Conservation (phyloP, 2,888 invertebrate genomes). For the Ischnura elegans region DNA sequence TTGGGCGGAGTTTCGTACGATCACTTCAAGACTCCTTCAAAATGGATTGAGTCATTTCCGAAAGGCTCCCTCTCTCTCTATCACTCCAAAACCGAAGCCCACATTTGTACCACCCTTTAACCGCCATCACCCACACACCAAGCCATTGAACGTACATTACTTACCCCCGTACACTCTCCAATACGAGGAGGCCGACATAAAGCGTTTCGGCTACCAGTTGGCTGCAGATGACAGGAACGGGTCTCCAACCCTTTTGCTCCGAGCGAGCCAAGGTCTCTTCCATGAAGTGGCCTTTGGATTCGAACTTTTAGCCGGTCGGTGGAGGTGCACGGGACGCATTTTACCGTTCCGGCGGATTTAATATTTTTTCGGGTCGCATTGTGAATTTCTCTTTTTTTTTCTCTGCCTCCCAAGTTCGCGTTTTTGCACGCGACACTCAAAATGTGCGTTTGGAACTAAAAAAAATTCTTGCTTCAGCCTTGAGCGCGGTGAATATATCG, state of each 20-base stretch:
- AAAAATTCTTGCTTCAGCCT: not conserved
- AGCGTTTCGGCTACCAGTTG: slow-evolving; percentile 47
- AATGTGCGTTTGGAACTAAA: not conserved
- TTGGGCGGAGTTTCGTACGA: not conserved
- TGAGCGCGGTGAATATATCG: not conserved
- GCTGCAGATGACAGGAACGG: slow-evolving; percentile 58
- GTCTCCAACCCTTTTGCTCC: slow-evolving; percentile 11
- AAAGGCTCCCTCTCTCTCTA: not conserved
- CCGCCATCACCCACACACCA: not conserved
- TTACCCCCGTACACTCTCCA: not conserved
- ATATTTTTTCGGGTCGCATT: not conserved
- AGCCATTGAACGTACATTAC: not conserved
- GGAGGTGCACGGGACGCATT: not conserved
- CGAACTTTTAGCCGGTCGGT: not conserved
- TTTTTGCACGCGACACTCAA: not conserved
- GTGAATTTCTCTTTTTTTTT: slow-evolving; percentile 27
- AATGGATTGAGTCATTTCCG: slow-evolving; percentile 55
- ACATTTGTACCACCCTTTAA: not conserved
- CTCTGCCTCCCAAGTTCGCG: not conserved
- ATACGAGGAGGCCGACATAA: not conserved
- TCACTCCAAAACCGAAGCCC: not conserved
- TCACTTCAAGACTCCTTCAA: slow-evolving; percentile 50
- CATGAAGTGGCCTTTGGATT: not conserved
- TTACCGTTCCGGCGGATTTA: not conserved
- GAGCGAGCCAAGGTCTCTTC: slow-evolving; percentile 50